These are phyloP conservation scores for Hippoglossus hippoglossus DNA, from an alignment of 2,797 vertebrate genomes.

Conservation along the genomic window DNA sequence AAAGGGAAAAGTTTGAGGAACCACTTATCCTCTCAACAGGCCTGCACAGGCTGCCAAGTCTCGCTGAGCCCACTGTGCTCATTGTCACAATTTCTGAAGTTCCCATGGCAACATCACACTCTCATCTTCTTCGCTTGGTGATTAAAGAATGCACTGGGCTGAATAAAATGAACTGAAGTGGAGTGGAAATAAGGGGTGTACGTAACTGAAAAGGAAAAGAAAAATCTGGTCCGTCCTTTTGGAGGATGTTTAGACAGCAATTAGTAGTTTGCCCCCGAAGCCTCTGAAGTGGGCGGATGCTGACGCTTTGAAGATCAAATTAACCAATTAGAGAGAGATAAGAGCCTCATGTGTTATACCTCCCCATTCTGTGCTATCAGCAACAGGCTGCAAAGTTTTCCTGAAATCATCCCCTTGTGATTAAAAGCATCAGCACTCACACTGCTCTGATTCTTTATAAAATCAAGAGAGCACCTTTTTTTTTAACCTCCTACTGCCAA, in stretches of 20 bases:
- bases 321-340: conserved; percentile 53
- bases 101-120: conserved; percentile 87
- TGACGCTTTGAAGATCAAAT: conserved; percentile 63
- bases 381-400: conserved; percentile 8
- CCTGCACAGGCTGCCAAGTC: conserved; percentile 68
- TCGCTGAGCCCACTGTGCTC: conserved; percentile 82
- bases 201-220: conserved; percentile 17
- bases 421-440: conserved; percentile 1
- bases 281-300: conserved; percentile 47
- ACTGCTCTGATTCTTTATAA: background rate
- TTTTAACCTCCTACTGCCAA: background rate
- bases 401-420: background rate
- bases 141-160: conserved; percentile 85
- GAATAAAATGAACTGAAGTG: conserved; percentile 56
- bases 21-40: conserved; percentile 68
- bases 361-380: conserved; percentile 24
- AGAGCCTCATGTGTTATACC: conserved; percentile 39
- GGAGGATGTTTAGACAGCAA: conserved; percentile 85
- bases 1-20: conserved; percentile 52
- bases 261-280: conserved; percentile 83
- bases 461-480: background rate
- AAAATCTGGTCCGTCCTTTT: conserved; percentile 26
- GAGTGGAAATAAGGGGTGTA: conserved; percentile 39
- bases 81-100: conserved; percentile 84
- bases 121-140: conserved; percentile 82